Evolutionary conservation across 2,113 vertebrate genomes (phyloP).

Genomic region (Myotis davidii): DNA sequence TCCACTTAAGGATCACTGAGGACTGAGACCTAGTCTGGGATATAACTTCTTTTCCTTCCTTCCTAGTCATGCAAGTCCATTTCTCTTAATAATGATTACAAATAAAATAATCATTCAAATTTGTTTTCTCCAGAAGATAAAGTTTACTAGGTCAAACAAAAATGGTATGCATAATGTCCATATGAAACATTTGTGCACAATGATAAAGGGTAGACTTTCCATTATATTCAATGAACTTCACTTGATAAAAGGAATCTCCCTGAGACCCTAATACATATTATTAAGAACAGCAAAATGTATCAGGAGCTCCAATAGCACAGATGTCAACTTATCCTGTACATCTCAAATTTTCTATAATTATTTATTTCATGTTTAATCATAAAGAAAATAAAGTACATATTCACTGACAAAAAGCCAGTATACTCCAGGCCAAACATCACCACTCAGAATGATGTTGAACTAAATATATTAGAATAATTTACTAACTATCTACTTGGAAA

Average conservation of each 20-base stretch:
- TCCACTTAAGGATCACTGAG: background rate
- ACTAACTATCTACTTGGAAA: background rate
- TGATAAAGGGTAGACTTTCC: background rate
- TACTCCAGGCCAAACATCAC: background rate
- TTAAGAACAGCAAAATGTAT: background rate
- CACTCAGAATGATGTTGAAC: background rate
- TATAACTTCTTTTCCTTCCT: background rate
- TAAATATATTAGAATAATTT: background rate
- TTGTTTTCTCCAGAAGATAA: background rate
- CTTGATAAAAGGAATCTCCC: background rate
- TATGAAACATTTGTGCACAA: background rate
- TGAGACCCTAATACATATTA: background rate
- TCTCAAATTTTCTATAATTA: background rate
- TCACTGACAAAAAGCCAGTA: slow-evolving; percentile 24
- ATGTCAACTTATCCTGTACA: background rate
- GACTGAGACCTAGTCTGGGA: background rate
- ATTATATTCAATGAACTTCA: background rate
- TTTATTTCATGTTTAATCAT: background rate
- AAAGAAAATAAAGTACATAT: slow-evolving; percentile 36
- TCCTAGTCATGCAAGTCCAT: background rate
- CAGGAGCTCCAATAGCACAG: background rate
- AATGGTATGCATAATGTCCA: background rate
- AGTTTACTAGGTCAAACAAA: background rate
- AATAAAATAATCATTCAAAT: background rate
- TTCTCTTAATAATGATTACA: background rate